Conservation (phyloP, 2,797 vertebrate genomes). For the Mus spretus region DNA sequence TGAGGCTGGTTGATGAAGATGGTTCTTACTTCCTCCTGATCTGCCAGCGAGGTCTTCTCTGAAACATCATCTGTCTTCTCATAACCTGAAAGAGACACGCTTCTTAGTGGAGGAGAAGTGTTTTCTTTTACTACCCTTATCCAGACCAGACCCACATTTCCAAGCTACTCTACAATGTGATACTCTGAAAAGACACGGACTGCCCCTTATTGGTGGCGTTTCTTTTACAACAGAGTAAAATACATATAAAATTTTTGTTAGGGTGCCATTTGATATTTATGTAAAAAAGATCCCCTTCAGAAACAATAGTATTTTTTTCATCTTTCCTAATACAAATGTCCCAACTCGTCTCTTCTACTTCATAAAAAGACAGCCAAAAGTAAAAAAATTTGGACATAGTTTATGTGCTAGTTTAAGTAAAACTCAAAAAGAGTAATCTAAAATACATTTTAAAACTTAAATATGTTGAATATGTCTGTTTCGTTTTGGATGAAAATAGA, state of each 20-base stretch:
- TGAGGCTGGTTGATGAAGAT: conserved; percentile 98
- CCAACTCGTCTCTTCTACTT: not conserved
- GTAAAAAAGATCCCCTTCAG: conserved; percentile 48
- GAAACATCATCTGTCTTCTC: conserved; percentile 97
- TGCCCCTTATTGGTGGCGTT: not conserved
- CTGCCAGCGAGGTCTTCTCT: conserved; percentile 97
- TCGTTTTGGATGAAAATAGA: not conserved
- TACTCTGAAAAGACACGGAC: not conserved
- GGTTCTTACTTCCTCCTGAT: conserved; percentile 96
- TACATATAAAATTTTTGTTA: not conserved
- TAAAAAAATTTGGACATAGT: not conserved
- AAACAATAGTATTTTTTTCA: conserved; percentile 29
- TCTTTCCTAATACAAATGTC: not conserved
- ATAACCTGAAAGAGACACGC: conserved; percentile 92
- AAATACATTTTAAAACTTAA: conserved; percentile 45
- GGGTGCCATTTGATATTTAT: not conserved
- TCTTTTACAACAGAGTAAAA: conserved; percentile 47
- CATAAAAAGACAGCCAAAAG: not conserved
- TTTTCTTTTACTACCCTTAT: conserved; percentile 10
- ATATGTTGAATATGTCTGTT: conserved; percentile 9
- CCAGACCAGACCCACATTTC: conserved; percentile 9
- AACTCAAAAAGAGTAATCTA: not conserved
- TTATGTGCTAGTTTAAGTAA: conserved; percentile 16
- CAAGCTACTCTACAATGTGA: not conserved
- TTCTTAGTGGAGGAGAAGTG: conserved; percentile 59